phyloP scores from a whole-genome alignment of 2,888 invertebrate genomes.

The Plebejus melissa region DNA sequence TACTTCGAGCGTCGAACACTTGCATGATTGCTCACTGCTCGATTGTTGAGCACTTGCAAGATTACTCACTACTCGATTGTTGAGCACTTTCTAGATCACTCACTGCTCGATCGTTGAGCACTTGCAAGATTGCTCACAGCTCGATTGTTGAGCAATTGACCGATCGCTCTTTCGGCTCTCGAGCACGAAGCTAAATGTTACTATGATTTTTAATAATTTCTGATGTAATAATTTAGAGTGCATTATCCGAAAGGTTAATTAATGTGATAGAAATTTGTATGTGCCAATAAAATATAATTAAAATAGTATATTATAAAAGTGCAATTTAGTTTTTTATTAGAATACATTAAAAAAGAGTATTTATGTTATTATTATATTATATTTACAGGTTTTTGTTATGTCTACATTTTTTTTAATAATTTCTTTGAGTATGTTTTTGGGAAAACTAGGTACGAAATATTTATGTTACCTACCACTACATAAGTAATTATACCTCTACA shows the following conservation, averaged over 20 bases:
- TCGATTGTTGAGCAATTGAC: neutral
- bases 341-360: neutral
- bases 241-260: neutral
- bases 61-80: neutral
- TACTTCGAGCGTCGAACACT: too few relatives aligned
- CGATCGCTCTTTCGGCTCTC: neutral
- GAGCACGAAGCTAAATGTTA: neutral
- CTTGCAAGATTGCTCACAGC: neutral
- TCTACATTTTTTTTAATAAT: neutral
- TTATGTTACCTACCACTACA: neutral
- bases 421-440: neutral
- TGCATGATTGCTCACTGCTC: too few relatives aligned
- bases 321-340: neutral
- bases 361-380: neutral
- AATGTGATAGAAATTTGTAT: neutral
- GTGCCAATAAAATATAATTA: conserved; percentile 9
- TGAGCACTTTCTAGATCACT: neutral
- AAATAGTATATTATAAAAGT: neutral
- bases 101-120: neutral
- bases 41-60: neutral
- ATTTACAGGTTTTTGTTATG: neutral
- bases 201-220: neutral
- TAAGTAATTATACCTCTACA: neutral
- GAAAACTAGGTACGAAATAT: neutral
- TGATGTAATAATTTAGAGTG: neutral